Evolutionary conservation across 2,888 invertebrate genomes (phyloP), one percentile per base, ranked within the genome.

Genomic region (Malthinus flaveolus): DNA sequence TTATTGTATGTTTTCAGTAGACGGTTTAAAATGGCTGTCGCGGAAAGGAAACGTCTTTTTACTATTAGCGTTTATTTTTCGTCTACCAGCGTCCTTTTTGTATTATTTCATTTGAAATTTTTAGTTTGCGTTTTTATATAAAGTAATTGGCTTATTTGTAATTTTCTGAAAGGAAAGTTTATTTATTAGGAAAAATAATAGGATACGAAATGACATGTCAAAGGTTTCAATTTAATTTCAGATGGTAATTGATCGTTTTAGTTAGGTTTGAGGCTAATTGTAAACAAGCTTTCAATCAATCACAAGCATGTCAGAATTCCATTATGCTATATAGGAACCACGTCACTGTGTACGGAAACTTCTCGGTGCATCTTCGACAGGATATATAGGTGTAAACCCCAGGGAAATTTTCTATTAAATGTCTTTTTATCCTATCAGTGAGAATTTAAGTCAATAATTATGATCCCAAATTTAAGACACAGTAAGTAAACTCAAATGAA

Each of bases 211-310:
- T 12, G 15, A 15, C 10, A 15, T 42, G 7, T 42, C 9, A 15
- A 36, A 36, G 45, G 52, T 34, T 52, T 36, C 35, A 15, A 45
- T 31, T 46, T 52, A 46, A 46, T 36, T 52, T 52, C 11, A 32
- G 35, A 49, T 49, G 5, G 36, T 37, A 37, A 49, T 37, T 52
- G 52, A 52, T 45, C 52, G 46, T 45, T 52, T 45, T 35, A 23
- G 23, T 23, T 23, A 42, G 34, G 52, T 52, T 52, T 52, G 32
- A 35, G 13, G 11, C 10, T 34, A 23, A 52, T 44, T 45, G 44
- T 52, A 46, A 31, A 32, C 36, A 52, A 51, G 45, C 45, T 45
- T 52, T 45, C 46, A 52, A 52, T 52, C 52, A 52, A 52, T 52
- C 52, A 52, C 36, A 44, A n/a, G 46, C 32, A 52, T 45, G 52